Conservation (phyloP, 1,140 invertebrate species). For the Contarinia nasturtii region DNA sequence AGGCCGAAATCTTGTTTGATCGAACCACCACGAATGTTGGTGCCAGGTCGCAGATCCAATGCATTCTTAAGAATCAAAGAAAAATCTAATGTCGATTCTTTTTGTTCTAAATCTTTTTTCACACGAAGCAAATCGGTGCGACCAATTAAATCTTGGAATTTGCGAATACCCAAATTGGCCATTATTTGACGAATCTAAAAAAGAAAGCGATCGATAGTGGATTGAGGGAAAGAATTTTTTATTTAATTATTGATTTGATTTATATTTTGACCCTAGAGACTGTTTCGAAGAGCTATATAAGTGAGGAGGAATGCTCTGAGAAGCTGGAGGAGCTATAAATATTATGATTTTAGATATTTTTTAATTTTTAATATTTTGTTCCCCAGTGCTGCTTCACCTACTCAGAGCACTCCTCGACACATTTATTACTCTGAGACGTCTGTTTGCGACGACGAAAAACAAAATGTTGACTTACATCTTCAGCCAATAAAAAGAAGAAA, state of each 20-base stretch:
- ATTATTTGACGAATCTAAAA: slow-evolving; percentile 61
- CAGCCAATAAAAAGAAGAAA: slow-evolving; percentile 92
- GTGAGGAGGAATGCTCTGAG: too few species aligned
- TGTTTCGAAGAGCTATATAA: too few species aligned
- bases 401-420: too few species aligned
- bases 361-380: too few species aligned
- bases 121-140: slow-evolving; percentile 75
- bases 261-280: too few species aligned
- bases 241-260: too few species aligned
- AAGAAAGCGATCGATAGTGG: too few species aligned
- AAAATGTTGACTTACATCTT: slow-evolving; percentile 53
- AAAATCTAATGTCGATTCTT: slow-evolving; percentile 74
- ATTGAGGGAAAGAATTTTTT: not conserved
- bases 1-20: slow-evolving; percentile 77
- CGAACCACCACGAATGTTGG: slow-evolving; percentile 81
- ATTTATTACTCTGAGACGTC: too few species aligned
- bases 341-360: too few species aligned
- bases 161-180: slow-evolving; percentile 74
- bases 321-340: too few species aligned
- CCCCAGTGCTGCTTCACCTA: too few species aligned
- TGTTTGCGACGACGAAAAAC: slow-evolving; percentile 1
- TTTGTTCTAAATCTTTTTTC: slow-evolving; percentile 39
- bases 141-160: slow-evolving; percentile 86
- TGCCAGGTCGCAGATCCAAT: slow-evolving; percentile 66
- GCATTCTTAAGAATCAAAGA: slow-evolving; percentile 76